Evolutionary conservation across 2,888 invertebrate species (phyloP), one percentile per base, ranked within the genome.

Genomic region (Thymelicus acteon): DNA sequence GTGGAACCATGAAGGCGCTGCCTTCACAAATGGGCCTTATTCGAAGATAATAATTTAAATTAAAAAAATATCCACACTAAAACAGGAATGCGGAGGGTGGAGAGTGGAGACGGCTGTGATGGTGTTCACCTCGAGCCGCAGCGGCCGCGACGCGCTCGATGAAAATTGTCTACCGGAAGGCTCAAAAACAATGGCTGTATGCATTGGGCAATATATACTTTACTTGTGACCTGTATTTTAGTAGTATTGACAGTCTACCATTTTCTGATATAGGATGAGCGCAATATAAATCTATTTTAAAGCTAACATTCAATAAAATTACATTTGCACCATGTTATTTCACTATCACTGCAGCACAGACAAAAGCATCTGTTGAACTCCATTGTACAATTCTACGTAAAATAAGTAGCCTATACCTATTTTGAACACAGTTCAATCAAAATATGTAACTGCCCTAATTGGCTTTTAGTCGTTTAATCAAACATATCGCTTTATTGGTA

Each of bases 201-300:
- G n/a, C n/a, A 19, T 24, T 54, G 54, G 54, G 54, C 12, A 54
- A 10, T 54, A 8, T 19, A 24, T 12, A 54, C 12, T 54, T 24
- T 2, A 24, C 12, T 54, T 19, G 54, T 54, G 54, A 54, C 54
- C 54, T 54, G 24, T 54, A 24, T 12, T 24, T 24, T 54, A 54
- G 24, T n/a, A 15, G 15, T 12, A 54, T 24, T 54, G 24, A 24
- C 8, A 52, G 52, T 52, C 54, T 54, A 54, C 54, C n/a, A 37
- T 49, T 52, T 60, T 60, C 10, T 68, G 54, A 49, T 44, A 48
- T 66, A 68, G 40, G 40, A 60, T 15, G 44, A 68, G 52, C 54
- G 67, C 67, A 61, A 61, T 67, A 44, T 67, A 67, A 67, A 62
- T 54, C 62, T 68, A 68, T 57, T 62, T 68, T 62, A 62, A 68